Evolutionary conservation across 2,888 invertebrate genomes (phyloP).

Genomic region (Epinotia brunnichana): DNA sequence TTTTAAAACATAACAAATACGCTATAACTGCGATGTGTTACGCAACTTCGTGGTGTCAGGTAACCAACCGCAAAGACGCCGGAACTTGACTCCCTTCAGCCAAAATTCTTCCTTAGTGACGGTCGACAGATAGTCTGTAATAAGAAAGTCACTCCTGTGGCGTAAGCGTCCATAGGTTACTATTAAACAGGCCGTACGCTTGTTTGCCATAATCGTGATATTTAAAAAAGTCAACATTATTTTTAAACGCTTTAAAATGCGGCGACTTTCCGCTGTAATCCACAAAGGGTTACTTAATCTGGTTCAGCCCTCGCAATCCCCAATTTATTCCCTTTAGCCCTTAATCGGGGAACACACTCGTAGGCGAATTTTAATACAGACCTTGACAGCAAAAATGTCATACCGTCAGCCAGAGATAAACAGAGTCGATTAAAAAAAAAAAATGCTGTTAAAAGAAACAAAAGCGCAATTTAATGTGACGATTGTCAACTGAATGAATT

Average conservation of each 20-base stretch:
- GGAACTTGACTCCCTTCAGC: too few species aligned
- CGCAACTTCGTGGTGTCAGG: too few species aligned
- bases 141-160: too few species aligned
- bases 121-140: too few species aligned
- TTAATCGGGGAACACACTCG: slow-evolving; percentile 19
- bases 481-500: too few species aligned
- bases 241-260: background rate
- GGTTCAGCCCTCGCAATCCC: slow-evolving; percentile 18
- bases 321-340: slow-evolving; percentile 28
- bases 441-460: background rate
- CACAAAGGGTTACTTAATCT: slow-evolving; percentile 20
- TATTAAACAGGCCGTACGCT: too few species aligned
- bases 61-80: too few species aligned
- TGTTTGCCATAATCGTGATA: background rate
- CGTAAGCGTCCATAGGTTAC: too few species aligned
- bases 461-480: too few species aligned
- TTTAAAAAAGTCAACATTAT: slow-evolving; percentile 9
- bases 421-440: background rate
- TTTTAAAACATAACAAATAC: too few species aligned
- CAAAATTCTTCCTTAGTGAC: too few species aligned
- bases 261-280: background rate
- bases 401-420: background rate
- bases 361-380: slow-evolving; percentile 10
- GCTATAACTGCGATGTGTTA: too few species aligned
- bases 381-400: slow-evolving; percentile 13